Evolutionary conservation across 2,113 vertebrate genomes (phyloP), one percentile per base, ranked within the genome.

Genomic region (Seriola rivoliana): DNA sequence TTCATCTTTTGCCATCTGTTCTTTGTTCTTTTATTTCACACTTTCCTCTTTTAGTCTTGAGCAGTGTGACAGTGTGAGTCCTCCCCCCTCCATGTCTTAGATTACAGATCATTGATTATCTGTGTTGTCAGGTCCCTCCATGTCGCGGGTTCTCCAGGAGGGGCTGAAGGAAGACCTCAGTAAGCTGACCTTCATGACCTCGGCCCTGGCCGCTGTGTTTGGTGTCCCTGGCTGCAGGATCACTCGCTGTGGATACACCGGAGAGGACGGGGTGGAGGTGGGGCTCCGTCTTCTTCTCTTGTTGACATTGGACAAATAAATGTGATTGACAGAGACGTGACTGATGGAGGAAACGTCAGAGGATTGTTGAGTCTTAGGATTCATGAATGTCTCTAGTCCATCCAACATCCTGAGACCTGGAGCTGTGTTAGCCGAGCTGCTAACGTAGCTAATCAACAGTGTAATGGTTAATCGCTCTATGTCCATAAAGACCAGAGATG

Each of bases 201-300:
- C 97, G 63, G 78, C 95, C 29, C 34, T 94, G 87, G 97, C 96
- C 8, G 92, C 93, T 0, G 95, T 99, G 46, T 99, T 98, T 0
- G 96, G 97, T 0, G 91, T 99, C 62, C 90, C 94, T 0, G 95
- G 91, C 85, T 99, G 98, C 93, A 95, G 96, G 25, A 90, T 99
- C 76, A 99, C 97, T 0, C 97, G 98, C 80, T 99, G 98, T 0
- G 98, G 98, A 75, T 99, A 99, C 93, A 99, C 98, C 0, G 98
- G 98, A 75, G 98, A 99, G 89, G 98, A 99, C 0, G 98, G 98
- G 0, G 96, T 99, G 72, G 98, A 99, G 97, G 98, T 98, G 88
- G 57, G 77, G 8, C 0, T 46, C 3, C 64, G 4, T 16, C 5
- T 60, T 23, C 12, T 57, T 38, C 9, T 54, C 13, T 21, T 14